Evolutionary conservation across 2,113 vertebrate species (phyloP).

Genomic region (Romanogobio albipinnatus): DNA sequence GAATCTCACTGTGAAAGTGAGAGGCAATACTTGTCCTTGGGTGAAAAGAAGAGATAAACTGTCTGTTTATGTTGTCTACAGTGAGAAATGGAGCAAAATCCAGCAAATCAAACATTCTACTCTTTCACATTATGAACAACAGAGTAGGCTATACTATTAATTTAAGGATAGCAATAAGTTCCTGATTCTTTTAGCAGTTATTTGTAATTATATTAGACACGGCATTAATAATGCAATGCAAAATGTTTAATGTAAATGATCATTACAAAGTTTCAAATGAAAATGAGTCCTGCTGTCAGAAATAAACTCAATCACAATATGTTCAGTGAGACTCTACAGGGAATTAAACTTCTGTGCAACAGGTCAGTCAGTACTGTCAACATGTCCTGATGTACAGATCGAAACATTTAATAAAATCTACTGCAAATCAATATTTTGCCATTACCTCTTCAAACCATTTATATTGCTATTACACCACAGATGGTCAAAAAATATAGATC

Average conservation of each 20-base stretch:
- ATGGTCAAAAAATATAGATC: background rate
- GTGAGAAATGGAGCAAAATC: constrained; percentile 4
- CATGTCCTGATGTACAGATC: background rate
- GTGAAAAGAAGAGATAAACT: constrained; percentile 15
- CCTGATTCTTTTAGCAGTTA: background rate
- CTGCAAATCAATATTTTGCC: background rate
- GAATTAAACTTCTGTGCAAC: background rate
- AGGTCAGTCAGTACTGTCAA: background rate
- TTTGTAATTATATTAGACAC: background rate
- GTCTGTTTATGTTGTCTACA: constrained; percentile 36
- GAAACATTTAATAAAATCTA: background rate
- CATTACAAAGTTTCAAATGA: background rate
- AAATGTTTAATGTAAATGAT: background rate
- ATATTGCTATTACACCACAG: background rate
- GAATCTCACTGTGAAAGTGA: background rate
- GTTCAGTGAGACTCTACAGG: background rate
- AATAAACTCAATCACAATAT: background rate
- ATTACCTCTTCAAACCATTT: background rate
- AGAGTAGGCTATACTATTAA: background rate
- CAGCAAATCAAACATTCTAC: background rate
- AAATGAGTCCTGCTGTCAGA: background rate
- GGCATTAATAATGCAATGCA: background rate
- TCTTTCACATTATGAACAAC: background rate
- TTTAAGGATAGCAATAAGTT: background rate
- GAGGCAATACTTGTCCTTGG: constrained; percentile 22